These are phyloP conservation scores for Paramormyrops kingsleyae DNA, from an alignment of 2,113 vertebrate genomes.

Conservation along the genomic window DNA sequence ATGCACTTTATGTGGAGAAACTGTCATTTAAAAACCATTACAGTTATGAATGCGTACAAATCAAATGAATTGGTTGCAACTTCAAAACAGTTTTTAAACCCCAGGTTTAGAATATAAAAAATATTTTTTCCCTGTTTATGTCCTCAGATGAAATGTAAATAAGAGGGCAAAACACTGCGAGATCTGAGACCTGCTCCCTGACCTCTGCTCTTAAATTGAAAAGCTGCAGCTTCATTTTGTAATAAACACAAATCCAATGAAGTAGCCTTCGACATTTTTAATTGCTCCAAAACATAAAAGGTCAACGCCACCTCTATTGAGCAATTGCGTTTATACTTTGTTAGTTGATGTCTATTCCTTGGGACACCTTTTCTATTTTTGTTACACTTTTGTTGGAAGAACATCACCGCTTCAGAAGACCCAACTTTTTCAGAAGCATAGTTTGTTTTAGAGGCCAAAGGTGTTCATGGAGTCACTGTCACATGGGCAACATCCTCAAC, in stretches of 20 bases:
- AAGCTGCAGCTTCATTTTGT: neutral
- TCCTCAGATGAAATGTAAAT: neutral
- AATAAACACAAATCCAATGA: neutral
- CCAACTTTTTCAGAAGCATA: neutral
- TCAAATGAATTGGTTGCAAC: neutral
- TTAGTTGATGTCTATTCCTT: neutral
- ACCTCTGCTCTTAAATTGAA: neutral
- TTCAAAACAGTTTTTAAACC: neutral
- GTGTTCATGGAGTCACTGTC: neutral
- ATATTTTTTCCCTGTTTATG: neutral
- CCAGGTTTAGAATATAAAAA: neutral
- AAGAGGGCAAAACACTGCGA: neutral
- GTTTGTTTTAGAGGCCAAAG: neutral
- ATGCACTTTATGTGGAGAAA: neutral
- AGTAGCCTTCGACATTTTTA: neutral
- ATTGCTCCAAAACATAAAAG: neutral
- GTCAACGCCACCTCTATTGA: neutral
- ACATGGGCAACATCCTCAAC: constrained; percentile 19
- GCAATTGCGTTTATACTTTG: neutral
- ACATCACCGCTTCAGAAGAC: neutral
- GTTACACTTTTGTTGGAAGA: constrained; percentile 8
- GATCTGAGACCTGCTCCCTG: neutral
- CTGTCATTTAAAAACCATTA: neutral
- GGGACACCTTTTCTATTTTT: neutral
- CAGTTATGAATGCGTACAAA: neutral